phyloP scores from a whole-genome alignment of 2,888 invertebrate species.

The Drosophila formosana region DNA sequence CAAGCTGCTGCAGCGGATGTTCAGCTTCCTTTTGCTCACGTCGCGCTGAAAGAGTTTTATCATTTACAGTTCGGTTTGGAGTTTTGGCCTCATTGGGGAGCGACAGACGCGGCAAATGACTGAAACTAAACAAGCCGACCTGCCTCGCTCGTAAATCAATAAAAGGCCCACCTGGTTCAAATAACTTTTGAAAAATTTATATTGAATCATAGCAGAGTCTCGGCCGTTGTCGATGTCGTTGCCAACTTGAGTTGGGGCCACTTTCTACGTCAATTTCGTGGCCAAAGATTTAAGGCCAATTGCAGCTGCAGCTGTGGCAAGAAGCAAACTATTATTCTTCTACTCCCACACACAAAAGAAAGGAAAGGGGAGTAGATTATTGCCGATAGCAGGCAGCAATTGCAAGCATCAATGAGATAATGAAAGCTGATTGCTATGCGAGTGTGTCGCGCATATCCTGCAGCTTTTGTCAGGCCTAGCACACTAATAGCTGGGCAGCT shows the following conservation, averaged over 20 bases:
- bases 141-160: slow-evolving; percentile 70
- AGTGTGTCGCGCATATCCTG: background rate
- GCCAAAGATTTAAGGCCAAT: slow-evolving; percentile 41
- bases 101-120: slow-evolving; percentile 23
- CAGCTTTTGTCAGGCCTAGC: background rate
- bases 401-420: background rate
- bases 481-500: too few relatives aligned
- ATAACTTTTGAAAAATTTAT: slow-evolving; percentile 72
- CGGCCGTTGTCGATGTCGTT: too few relatives aligned
- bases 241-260: too few relatives aligned
- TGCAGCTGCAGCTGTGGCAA: slow-evolving; percentile 30
- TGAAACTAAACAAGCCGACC: slow-evolving; percentile 13
- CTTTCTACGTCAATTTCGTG: too few relatives aligned
- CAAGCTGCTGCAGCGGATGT: slow-evolving; percentile 77
- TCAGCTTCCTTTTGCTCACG: slow-evolving; percentile 62
- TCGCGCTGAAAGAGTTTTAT: slow-evolving; percentile 54
- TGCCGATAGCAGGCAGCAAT: slow-evolving; percentile 6
- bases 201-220: too few relatives aligned
- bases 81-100: slow-evolving; percentile 51
- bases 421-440: background rate
- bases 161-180: slow-evolving; percentile 72
- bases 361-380: background rate
- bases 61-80: slow-evolving; percentile 67
- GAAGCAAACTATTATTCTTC: slow-evolving; percentile 1
- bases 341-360: background rate